phyloP scores from a whole-genome alignment of 2,113 vertebrate species.

The Shinisaurus crocodilurus region DNA sequence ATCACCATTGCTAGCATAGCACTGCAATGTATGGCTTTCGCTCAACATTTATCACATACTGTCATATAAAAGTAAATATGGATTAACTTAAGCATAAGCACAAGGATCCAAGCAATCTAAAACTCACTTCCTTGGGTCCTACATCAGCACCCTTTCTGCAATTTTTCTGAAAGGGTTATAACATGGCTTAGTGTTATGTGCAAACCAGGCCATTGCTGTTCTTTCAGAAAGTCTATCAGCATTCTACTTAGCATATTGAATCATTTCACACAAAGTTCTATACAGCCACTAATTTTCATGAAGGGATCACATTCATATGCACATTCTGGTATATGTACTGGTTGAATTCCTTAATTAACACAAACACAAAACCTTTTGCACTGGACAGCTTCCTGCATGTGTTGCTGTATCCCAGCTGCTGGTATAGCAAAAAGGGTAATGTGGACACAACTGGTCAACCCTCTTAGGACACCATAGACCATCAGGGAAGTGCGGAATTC shows the following conservation, averaged over 20 bases:
- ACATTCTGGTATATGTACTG: no score
- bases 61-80: neutral
- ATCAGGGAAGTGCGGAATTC: neutral
- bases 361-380: neutral
- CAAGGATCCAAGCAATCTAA: neutral
- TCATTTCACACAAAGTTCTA: no score
- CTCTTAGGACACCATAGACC: neutral
- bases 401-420: no score
- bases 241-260: no score
- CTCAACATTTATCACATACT: neutral
- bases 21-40: neutral
- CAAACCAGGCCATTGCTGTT: no score
- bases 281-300: no score
- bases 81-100: neutral
- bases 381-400: no score
- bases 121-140: neutral
- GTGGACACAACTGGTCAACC: neutral
- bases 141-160: no score
- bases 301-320: neutral
- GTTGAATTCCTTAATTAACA: neutral
- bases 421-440: no score
- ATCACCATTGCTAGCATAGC: rapidly evolving
- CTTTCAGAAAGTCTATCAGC: no score
- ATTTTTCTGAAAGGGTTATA: no score
- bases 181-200: no score